A percentile compares a stretch with the other conserved stretches of the same genome.
Evolutionary conservation across 64 coral and sea anemone species (phyloP).

Genomic region (Astreopora myriophthalma): DNA sequence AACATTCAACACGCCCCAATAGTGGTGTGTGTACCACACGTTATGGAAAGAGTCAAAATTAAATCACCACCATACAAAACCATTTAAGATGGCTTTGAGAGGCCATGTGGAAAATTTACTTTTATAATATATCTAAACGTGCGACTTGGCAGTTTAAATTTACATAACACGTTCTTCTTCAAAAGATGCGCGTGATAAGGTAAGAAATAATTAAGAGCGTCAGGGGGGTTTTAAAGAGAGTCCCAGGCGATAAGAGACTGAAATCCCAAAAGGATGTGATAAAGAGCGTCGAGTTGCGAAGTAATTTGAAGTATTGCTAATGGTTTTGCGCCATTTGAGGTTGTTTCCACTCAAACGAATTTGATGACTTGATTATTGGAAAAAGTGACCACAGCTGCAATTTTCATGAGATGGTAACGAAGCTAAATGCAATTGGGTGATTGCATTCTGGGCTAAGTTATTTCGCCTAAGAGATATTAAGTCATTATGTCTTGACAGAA

Average conservation of each 20-base stretch:
- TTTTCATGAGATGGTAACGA: constrained; percentile 97
- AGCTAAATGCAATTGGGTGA: constrained; percentile 84
- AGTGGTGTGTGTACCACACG: constrained; percentile 27
- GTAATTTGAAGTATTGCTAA: constrained; percentile 54
- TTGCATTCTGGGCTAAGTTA: constrained; percentile 77
- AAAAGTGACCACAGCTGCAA: constrained; percentile 94
- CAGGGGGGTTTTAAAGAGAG: constrained; percentile 22
- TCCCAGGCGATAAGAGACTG: constrained; percentile 27
- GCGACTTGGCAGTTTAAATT: constrained; percentile 28
- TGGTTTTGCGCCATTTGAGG: constrained; percentile 68
- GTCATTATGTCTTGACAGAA: constrained; percentile 96
- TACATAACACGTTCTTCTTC: constrained; percentile 43
- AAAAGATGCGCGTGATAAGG: constrained; percentile 40
- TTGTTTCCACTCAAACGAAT: constrained; percentile 76
- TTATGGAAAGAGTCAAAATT: constrained; percentile 23
- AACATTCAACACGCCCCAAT: constrained; percentile 35
- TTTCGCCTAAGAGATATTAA: constrained; percentile 98
- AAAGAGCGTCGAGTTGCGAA: constrained; percentile 23
- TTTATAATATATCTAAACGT: constrained; percentile 2
- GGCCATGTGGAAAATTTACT: neutral
- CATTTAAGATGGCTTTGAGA: neutral
- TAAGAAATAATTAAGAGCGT: constrained; percentile 10
- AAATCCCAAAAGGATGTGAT: constrained; percentile 35
- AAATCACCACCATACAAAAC: constrained; percentile 29
- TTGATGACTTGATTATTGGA: constrained; percentile 96